Percentiles rank a stretch among this genome's conserved stretches.
Conservation (phyloP, 2,797 vertebrate genomes). For the Lerista edwardsae region DNA sequence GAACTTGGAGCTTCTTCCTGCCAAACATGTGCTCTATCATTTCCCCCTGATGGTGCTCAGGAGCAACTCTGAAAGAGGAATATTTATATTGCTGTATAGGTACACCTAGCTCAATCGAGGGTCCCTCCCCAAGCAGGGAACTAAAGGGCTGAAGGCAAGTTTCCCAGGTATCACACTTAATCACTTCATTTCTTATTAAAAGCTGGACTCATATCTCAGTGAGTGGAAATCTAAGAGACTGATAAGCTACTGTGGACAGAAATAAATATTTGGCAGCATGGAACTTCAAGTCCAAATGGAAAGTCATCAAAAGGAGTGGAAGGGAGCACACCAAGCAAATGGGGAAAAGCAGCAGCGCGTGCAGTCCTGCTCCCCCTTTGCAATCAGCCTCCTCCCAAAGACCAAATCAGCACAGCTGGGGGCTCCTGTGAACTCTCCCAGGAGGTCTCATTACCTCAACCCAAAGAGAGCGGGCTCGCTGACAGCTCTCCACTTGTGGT, state of each 20-base stretch:
- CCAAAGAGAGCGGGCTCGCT: not conserved
- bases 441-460: conserved; percentile 31
- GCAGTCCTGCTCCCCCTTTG: not conserved
- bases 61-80: not conserved
- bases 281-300: not conserved
- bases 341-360: fast-evolving
- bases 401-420: not conserved
- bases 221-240: not conserved
- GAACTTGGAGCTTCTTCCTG: too few relatives aligned
- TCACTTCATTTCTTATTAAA: conserved; percentile 5
- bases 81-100: not conserved
- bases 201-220: not conserved
- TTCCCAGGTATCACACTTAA: not conserved
- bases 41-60: not conserved
- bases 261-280: not conserved
- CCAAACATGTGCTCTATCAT: too few relatives aligned
- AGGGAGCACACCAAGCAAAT: not conserved
- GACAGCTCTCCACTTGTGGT: fast-evolving
- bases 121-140: not conserved
- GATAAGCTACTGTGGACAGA: not conserved
- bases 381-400: conserved; percentile 23
- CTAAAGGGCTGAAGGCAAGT: not conserved
- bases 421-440: fast-evolving
- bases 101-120: not conserved
- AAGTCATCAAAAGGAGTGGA: not conserved